A percentile compares a stretch with the other conserved stretches of the same genome.
Conservation (phyloP, 2,797 vertebrate species). For the Onychomys torridus region DNA sequence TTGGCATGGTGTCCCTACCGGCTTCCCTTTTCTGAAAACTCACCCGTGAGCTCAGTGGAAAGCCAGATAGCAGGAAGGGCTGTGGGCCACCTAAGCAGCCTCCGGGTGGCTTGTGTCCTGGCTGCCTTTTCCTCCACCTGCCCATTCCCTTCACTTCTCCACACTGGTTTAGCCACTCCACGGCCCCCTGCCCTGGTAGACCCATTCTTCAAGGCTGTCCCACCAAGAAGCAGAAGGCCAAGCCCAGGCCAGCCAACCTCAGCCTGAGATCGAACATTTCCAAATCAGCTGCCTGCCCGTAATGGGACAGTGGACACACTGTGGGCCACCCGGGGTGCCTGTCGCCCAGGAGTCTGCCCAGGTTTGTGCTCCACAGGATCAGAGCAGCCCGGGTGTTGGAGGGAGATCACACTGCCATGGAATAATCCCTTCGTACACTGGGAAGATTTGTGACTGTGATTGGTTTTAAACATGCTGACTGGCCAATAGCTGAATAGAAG, state of each 20-base stretch:
- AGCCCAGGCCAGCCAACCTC: not conserved
- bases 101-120: not conserved
- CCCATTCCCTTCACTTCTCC: not conserved
- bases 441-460: not conserved
- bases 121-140: not conserved
- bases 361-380: not conserved
- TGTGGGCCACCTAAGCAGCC: not conserved
- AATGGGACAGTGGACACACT: not conserved
- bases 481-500: not conserved
- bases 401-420: not conserved
- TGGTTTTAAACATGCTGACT: not conserved
- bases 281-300: not conserved
- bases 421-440: not conserved
- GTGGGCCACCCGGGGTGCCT: not conserved
- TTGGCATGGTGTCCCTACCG: not conserved
- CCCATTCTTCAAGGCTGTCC: not conserved
- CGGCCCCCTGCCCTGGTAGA: not conserved
- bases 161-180: not conserved
- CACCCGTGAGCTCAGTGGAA: not conserved
- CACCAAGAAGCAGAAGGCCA: not conserved
- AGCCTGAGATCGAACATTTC: not conserved
- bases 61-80: not conserved
- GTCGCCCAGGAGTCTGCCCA: not conserved
- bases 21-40: slow-evolving; percentile 32
- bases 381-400: too few relatives aligned